Evolutionary conservation across 2,113 vertebrate species (phyloP).

Genomic region (Laticauda laticaudata): DNA sequence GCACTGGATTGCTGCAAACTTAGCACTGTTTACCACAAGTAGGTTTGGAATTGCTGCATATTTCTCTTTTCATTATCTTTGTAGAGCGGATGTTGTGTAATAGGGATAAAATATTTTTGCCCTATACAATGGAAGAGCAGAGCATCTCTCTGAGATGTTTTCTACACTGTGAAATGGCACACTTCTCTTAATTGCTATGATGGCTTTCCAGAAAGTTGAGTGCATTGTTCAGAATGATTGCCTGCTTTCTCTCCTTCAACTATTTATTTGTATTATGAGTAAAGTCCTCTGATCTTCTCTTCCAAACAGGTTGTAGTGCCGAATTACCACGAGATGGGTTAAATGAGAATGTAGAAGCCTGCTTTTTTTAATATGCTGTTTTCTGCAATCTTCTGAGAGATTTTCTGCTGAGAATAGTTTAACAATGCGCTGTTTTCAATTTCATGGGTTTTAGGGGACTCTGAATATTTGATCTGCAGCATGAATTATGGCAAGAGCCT

Average conservation of each 20-base stretch:
- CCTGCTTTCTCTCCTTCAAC: neutral
- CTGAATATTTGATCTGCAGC: slow-evolving; percentile 50
- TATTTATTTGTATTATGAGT: neutral
- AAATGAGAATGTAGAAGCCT: slow-evolving; percentile 31
- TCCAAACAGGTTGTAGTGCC: slow-evolving; percentile 18
- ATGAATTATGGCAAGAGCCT: slow-evolving; percentile 37
- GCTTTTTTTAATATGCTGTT: slow-evolving; percentile 32
- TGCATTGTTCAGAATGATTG: slow-evolving; percentile 10
- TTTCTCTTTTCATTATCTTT: neutral
- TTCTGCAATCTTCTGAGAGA: slow-evolving; percentile 38
- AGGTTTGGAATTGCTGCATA: neutral
- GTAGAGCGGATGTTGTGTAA: neutral
- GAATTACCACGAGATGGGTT: slow-evolving; percentile 39
- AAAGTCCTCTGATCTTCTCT: slow-evolving; percentile 11
- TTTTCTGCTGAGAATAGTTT: slow-evolving; percentile 35
- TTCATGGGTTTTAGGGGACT: slow-evolving; percentile 44
- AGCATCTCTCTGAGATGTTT: neutral
- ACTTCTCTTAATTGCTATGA: neutral
- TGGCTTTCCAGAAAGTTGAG: neutral
- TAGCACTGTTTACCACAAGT: neutral
- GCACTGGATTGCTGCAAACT: neutral
- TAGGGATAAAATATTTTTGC: neutral
- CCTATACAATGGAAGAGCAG: neutral
- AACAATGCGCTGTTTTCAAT: slow-evolving; percentile 41
- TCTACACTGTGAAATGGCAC: neutral